Evolutionary conservation across 2,113 vertebrate species (phyloP).

Genomic region (Puntigrus tetrazona): DNA sequence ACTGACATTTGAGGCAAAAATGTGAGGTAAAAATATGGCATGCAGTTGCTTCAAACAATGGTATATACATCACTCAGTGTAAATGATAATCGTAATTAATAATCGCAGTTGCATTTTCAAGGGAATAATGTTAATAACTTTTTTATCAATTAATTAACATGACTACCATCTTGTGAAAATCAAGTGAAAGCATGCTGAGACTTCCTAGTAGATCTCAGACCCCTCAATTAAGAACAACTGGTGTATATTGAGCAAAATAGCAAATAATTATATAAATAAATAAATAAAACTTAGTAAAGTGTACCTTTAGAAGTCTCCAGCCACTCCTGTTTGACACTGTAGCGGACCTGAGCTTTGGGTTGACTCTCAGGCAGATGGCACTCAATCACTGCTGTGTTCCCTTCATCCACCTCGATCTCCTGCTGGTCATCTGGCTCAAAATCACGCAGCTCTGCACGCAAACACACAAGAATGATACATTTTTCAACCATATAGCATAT

Average conservation of each 20-base stretch:
- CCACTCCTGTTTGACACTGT: conserved; percentile 98
- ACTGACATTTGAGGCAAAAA: too few species aligned
- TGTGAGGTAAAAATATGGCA: too few species aligned
- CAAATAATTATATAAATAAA: too few species aligned
- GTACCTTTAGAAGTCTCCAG: conserved; percentile 93
- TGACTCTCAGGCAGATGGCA: conserved; percentile 96
- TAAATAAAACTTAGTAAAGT: neutral
- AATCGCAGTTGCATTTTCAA: too few species aligned
- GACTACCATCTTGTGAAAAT: neutral
- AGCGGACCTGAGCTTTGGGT: conserved; percentile 95
- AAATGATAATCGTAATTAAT: too few species aligned
- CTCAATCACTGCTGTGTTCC: conserved; percentile 93
- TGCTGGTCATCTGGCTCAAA: conserved; percentile 92
- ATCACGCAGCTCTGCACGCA: conserved; percentile 87
- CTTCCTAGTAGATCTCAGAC: neutral
- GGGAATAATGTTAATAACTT: too few species aligned
- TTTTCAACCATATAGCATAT: neutral
- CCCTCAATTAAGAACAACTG: neutral
- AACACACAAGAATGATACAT: conserved; percentile 29
- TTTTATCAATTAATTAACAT: neutral
- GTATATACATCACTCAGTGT: too few species aligned
- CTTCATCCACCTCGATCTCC: conserved; percentile 95
- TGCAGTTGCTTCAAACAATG: too few species aligned
- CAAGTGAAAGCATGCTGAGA: neutral
- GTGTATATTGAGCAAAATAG: neutral